A percentile compares a stretch with the other conserved stretches of the same genome.
Conservation (phyloP, 2,888 invertebrate genomes). For the Dendrolimus houi region DNA sequence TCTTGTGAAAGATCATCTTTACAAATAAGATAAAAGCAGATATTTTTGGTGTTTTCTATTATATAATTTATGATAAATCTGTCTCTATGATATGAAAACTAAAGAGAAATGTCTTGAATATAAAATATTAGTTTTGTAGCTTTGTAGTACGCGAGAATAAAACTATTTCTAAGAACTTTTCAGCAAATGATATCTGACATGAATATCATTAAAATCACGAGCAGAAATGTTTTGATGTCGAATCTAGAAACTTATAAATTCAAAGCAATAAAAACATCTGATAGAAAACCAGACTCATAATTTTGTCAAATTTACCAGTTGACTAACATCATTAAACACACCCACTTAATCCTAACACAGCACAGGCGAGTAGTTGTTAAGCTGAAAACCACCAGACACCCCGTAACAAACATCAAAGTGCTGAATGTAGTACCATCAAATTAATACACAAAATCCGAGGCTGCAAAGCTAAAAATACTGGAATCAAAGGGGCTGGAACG, state of each 20-base stretch:
- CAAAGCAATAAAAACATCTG: too few relatives aligned
- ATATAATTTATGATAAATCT: background rate
- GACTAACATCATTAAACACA: constrained; percentile 15
- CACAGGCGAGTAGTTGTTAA: constrained; percentile 43
- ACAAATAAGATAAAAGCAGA: background rate
- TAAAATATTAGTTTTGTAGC: too few relatives aligned
- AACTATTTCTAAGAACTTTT: too few relatives aligned
- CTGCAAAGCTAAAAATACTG: constrained; percentile 66
- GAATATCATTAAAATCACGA: too few relatives aligned
- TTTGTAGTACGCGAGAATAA: too few relatives aligned
- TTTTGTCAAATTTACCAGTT: too few relatives aligned
- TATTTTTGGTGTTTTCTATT: background rate
- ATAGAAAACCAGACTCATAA: too few relatives aligned
- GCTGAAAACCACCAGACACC: constrained; percentile 65
- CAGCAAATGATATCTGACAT: too few relatives aligned
- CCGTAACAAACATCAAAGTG: constrained; percentile 71
- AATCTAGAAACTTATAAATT: too few relatives aligned
- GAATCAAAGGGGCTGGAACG: constrained; percentile 70
- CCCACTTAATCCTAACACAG: constrained; percentile 35
- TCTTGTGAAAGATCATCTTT: background rate
- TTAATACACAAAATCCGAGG: constrained; percentile 67
- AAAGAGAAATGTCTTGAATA: too few relatives aligned
- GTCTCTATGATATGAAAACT: too few relatives aligned
- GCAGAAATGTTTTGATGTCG: too few relatives aligned
- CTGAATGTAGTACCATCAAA: constrained; percentile 57